Base-by-base conservation (phyloP, 2,888 invertebrate genomes). In the Habroteleia sp. region DNA sequence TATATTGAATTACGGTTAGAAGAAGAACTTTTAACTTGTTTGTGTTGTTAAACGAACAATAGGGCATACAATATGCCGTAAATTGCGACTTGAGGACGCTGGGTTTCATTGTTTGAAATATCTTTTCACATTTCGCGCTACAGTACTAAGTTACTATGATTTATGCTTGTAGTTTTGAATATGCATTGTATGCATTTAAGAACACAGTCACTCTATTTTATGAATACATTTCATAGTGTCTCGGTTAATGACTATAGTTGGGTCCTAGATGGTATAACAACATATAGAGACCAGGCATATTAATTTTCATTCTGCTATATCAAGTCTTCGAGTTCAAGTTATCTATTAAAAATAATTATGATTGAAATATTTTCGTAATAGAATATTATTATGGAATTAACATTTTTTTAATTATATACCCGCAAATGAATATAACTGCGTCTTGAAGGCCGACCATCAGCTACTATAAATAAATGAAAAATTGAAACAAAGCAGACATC, bases 191-290 rank as follows among this genome's bases (percentile, higher is more conserved):
- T 41, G 11, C 20, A 31, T 17, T 41, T 56, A 31, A 56, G 31
- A 41, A 29, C 31, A 29, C 31, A 56, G 31, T 54, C 39, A 41
- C 41, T 17, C 16, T 54, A 29, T 41, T 54, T 54, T 39, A 25
- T 11, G 41, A 41, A 11, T 17, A 41, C 54, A 29, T 17, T 41
- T 41, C 41, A 39, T 29, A 41, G 54, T 41, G 54, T 41, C 54
- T 41, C 29, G 27, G 27, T 41, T 54, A 52, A 54, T 41, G 29
- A 54, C 29, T 29, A 41, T 39, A 16, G 29, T 54, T 54, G 29
- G 27, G 39, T 29, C 41, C 41, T 41, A 39, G 10, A 17, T 54
- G 17, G 29, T 20, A 54, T 29, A 41, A 41, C 20, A 29, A 39
- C 29, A 20, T 16, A 54, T 29, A n/a, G 20, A n/a, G 54, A 20